These are phyloP conservation scores for Petrophora chlorosata DNA, from an alignment of 2,888 invertebrate genomes.

Conservation along the genomic window DNA sequence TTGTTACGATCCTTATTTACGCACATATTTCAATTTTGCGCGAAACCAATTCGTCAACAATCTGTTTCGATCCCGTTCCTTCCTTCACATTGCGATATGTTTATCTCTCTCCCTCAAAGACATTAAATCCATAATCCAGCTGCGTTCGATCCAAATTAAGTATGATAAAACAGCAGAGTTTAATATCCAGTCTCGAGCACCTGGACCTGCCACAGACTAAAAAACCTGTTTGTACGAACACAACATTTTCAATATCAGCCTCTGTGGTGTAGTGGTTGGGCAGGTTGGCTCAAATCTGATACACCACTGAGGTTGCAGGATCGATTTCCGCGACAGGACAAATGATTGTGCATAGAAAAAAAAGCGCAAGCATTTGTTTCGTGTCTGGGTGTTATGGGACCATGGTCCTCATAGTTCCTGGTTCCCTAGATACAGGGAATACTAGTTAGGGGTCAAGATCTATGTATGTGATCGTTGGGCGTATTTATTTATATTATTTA, in stretches of 20 bases:
- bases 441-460: too few species aligned
- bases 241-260: background rate
- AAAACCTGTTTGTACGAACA: background rate
- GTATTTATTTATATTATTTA: too few species aligned
- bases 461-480: too few species aligned
- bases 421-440: too few species aligned
- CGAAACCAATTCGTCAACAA: constrained; percentile 10
- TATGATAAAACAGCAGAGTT: constrained; percentile 48
- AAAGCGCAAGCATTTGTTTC: too few species aligned
- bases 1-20: background rate
- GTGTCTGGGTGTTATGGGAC: too few species aligned
- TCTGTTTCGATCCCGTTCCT: constrained; percentile 13
- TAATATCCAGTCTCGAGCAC: constrained; percentile 38
- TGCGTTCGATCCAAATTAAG: constrained; percentile 50
- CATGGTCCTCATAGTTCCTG: too few species aligned
- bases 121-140: constrained; percentile 44
- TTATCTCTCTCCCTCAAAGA: constrained; percentile 35
- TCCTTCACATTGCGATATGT: background rate
- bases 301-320: too few species aligned
- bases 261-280: too few species aligned
- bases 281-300: too few species aligned
- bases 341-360: too few species aligned
- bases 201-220: constrained; percentile 10
- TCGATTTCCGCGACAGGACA: too few species aligned
- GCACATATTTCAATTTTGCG: constrained; percentile 8